Percentiles rank a stretch among this genome's conserved stretches.
These are phyloP conservation scores for Plectrocnemia conspersa DNA, from an alignment of 1,140 invertebrate genomes.

Conservation along the genomic window DNA sequence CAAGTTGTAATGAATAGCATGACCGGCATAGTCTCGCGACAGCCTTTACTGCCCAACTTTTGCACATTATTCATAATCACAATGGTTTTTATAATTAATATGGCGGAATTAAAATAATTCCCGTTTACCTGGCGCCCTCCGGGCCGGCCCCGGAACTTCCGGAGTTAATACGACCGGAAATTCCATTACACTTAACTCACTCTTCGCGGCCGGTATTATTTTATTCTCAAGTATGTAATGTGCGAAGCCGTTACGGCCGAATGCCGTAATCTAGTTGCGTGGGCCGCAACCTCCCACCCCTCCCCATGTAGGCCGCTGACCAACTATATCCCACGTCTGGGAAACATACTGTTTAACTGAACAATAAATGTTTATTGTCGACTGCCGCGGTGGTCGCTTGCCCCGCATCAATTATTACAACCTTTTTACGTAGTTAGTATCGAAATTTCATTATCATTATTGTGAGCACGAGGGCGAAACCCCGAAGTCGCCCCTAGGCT, in stretches of 20 bases:
- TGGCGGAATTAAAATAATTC: conserved; percentile 28
- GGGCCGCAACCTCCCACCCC: no score
- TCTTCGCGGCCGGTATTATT: conserved; percentile 3
- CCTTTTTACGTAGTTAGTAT: no score
- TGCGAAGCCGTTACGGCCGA: conserved; percentile 4
- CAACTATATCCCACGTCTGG: no score
- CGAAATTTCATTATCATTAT: no score
- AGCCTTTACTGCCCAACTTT: conserved; percentile 29
- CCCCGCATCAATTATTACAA: no score
- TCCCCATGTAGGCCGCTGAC: no score
- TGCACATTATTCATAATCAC: conserved; percentile 31
- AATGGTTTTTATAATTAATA: conserved; percentile 33
- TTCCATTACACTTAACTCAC: conserved; percentile 26
- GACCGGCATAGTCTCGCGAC: conserved; percentile 25
- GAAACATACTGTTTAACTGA: no score
- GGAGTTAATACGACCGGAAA: conserved; percentile 21
- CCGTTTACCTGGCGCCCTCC: conserved; percentile 21
- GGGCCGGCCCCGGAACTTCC: conserved; percentile 10
- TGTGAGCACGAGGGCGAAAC: no score
- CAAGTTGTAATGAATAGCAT: conserved; percentile 28
- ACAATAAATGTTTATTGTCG: no score
- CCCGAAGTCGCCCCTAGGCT: no score
- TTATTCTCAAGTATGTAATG: conserved; percentile 7
- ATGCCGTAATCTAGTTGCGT: not conserved
- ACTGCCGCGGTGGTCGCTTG: no score